Conservation (phyloP, 2,113 vertebrate species). For the Datnioides undecimradiatus region DNA sequence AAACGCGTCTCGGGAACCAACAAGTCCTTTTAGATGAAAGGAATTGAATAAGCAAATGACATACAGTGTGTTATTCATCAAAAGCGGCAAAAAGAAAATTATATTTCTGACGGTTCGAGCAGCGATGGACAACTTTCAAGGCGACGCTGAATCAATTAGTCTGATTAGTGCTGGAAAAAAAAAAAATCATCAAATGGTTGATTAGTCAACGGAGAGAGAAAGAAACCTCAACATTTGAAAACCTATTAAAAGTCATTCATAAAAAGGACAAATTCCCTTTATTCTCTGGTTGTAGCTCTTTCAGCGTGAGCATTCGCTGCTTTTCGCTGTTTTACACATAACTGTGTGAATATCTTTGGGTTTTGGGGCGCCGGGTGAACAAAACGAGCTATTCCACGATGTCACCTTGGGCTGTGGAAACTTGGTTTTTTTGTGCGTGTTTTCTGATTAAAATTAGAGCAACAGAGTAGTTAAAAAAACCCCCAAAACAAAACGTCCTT, state of each 20-base stretch:
- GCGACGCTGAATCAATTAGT: not conserved
- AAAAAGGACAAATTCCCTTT: constrained; percentile 2
- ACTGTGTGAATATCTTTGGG: not conserved
- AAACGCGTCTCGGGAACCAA: constrained; percentile 25
- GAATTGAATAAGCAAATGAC: not conserved
- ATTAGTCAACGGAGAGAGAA: constrained; percentile 32
- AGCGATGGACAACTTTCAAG: not conserved
- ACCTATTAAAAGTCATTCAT: constrained; percentile 6
- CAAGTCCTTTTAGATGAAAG: constrained; percentile 6
- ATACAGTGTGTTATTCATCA: constrained; percentile 12
- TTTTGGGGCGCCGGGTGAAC: not conserved
- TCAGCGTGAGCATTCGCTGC: not conserved
- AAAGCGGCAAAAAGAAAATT: not conserved
- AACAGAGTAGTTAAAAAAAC: not conserved
- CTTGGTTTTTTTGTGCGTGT: not conserved
- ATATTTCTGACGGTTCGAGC: constrained; percentile 13
- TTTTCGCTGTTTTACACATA: not conserved
- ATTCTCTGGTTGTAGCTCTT: not conserved
- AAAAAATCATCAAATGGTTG: constrained; percentile 13
- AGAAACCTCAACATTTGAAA: not conserved
- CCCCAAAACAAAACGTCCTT: too few relatives aligned
- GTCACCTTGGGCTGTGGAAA: not conserved
- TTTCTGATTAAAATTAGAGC: not conserved
- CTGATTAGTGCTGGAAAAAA: constrained; percentile 30
- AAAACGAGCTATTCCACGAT: not conserved